Evolutionary conservation across 2,113 vertebrate species (phyloP), one percentile per base, ranked within the genome.

Genomic region (Coracopsis vasa): DNA sequence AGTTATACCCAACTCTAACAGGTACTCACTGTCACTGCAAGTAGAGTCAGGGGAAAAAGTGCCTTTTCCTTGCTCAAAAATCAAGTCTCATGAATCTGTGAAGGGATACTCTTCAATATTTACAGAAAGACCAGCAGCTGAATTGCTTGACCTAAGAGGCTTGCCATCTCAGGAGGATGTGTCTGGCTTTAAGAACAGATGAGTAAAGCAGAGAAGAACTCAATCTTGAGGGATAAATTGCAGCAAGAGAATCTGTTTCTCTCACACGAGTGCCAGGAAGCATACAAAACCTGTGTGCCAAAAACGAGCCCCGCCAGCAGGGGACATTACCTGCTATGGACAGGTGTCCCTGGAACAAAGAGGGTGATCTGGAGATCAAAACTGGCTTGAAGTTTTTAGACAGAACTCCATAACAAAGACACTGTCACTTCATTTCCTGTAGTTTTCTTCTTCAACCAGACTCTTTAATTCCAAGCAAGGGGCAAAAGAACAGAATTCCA

Each of bases 401-500:
- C 24, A 74, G 71, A 86, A 66, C 6, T 74, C 39, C 7, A 0
- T 8, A 80, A 51, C 27, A 65, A 90, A 61, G 41, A 66, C 44
- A 56, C 53, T 85, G 80, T 47, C 64, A 51, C 51, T 80, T 64
- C 29, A 28, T 37, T 28, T 27, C 21, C 56, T 35, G 58, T 14
- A 58, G 33, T 58, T 35, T 72, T 66, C 62, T 47, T 45, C 47
- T 23, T 33, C 44, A 60, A 15, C 7, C 17, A 85, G 77, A 23
- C 18, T 48, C 33, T 75, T 75, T 79, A 81, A 83, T 12, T 7
- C 41, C 64, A 86, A 92, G 56, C 44, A 89, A 91, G 13, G 7
- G 70, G 51, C 28, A 90, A 92, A 86, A 95, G 83, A 86, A 80
- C 80, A 65, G 78, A 71, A 94, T 67, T 81, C 65, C 83, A 84